Conservation (phyloP, 2,797 vertebrate species). For the Smutsia gigantea region DNA sequence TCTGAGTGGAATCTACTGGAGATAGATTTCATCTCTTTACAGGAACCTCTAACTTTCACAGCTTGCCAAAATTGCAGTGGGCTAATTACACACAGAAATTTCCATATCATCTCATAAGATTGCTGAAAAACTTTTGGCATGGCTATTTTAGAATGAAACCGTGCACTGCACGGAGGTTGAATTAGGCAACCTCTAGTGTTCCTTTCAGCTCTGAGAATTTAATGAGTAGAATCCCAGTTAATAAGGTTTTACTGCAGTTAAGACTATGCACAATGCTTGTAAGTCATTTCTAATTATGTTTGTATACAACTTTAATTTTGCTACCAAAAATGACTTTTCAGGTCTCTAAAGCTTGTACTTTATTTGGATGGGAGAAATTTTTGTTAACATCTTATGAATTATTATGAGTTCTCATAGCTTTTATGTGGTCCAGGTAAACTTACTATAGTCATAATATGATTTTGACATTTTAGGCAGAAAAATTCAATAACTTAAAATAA, state of each 20-base stretch:
- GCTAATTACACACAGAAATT: background rate
- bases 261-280: background rate
- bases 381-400: conserved; percentile 18
- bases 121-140: background rate
- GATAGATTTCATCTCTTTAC: background rate
- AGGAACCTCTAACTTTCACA: background rate
- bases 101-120: background rate
- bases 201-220: background rate
- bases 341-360: background rate
- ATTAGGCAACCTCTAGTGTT: background rate
- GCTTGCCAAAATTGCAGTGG: background rate
- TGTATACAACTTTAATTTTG: conserved; percentile 2
- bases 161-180: background rate
- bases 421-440: background rate
- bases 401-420: background rate
- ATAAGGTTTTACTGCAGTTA: conserved; percentile 1
- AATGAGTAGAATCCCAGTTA: background rate
- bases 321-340: conserved; percentile 14
- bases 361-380: conserved; percentile 10
- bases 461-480: conserved; percentile 39
- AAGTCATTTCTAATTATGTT: background rate
- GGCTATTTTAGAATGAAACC: background rate
- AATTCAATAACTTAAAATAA: background rate
- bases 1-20: background rate
- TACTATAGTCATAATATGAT: background rate